Percentiles rank a stretch among this genome's conserved stretches.
Conservation (phyloP, 2,797 vertebrate genomes). For the Rhabdophis nuchalis region DNA sequence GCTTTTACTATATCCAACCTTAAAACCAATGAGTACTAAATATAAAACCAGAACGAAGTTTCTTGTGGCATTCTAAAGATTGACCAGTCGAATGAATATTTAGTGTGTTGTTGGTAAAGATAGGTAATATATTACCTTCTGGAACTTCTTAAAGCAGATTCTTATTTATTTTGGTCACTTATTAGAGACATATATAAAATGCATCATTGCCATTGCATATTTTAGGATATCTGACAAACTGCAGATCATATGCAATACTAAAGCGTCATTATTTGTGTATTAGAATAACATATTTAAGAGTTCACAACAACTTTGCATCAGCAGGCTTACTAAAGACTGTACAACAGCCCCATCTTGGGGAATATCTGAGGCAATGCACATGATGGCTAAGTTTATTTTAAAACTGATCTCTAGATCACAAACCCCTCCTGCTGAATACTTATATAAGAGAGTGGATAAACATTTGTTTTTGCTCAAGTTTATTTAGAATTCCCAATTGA, state of each 20-base stretch:
- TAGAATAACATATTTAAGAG: not conserved
- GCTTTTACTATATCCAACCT: not conserved
- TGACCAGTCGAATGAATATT: not conserved
- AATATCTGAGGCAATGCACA: not conserved
- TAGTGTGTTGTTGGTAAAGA: not conserved
- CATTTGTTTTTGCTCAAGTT: fast-evolving
- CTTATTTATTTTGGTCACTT: not conserved
- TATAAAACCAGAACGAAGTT: not conserved
- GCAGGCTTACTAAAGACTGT: not conserved
- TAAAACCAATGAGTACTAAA: not conserved
- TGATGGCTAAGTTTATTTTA: fast-evolving
- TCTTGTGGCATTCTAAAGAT: not conserved
- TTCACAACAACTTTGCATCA: not conserved
- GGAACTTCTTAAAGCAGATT: not conserved
- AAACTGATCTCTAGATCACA: not conserved
- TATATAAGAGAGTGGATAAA: not conserved
- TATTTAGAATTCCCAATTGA: not conserved
- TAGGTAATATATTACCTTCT: not conserved
- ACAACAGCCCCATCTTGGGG: conserved; percentile 49
- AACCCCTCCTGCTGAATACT: not conserved
- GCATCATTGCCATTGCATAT: not conserved
- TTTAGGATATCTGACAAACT: not conserved
- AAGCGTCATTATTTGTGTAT: not conserved
- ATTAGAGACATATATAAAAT: not conserved
- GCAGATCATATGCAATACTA: not conserved